Evolutionary conservation across 1,140 invertebrate species (phyloP), one percentile per base, ranked within the genome.

Genomic region (Rhagoletis pomonella): DNA sequence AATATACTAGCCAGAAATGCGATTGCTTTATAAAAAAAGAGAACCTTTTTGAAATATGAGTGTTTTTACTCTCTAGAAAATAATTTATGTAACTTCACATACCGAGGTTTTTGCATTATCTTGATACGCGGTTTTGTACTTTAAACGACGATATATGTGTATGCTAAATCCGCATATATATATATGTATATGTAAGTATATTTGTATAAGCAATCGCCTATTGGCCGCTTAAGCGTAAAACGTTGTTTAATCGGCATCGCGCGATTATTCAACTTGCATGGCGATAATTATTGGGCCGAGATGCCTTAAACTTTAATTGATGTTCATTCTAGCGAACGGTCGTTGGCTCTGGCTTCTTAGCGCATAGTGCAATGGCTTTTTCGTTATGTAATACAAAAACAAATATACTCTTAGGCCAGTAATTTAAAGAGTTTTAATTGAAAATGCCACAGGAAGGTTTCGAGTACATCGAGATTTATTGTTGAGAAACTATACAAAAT

Each of bases 251-350:
- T 81, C n/a, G 7, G n/a, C 7, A 47, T 10, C 73, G 17, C 6
- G 73, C 47, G 73, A 58, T 81, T 81, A 81, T 19, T 81, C n/a
- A 81, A 81, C 73, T 81, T 81, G 44, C 73, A 81, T 81, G 47
- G 73, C 47, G 73, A 81, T 81, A 81, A 81, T 58, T 81, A 58
- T 29, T 55, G 73, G 73, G 73, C 47, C 29, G 73, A 81, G 73
- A 55, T 42, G 17, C 17, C 73, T 50, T 81, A 81, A 19, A 9
- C 44, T 58, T 81, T 58, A 81, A 81, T 81, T 81, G 47, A 81
- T 81, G 73, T 81, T 58, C 47, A 29, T 81, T 81, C 17, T 55
- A 81, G 42, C 50, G 47, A 81, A 81, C 17, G 47, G 73, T 44
- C 44, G 73, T 55, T 55, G n/a, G 73, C n/a, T 19, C 55, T 39